A percentile compares a stretch with the other conserved stretches of the same genome.
These are phyloP conservation scores for Brachionus rubens DNA, from an alignment of 1,140 invertebrate genomes.

Conservation along the genomic window DNA sequence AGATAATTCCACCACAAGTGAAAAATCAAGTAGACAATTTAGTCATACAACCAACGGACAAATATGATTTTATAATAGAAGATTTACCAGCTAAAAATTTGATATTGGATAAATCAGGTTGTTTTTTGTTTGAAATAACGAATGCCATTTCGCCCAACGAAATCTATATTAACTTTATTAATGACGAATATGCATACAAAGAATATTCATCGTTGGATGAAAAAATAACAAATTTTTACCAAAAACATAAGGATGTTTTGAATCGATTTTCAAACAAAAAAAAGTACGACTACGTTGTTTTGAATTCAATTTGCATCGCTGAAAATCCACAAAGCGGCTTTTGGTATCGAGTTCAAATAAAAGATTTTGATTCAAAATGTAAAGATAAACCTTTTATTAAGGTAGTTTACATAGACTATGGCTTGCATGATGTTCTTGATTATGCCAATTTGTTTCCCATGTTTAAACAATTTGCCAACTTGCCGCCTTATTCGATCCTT, in stretches of 20 bases:
- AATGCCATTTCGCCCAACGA: not conserved
- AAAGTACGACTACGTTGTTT: not conserved
- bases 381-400: not conserved
- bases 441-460: not conserved
- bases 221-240: not conserved
- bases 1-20: no score
- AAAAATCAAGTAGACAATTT: not conserved
- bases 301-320: not conserved
- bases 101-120: not conserved
- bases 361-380: not conserved
- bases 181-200: not conserved
- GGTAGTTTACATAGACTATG: slow-evolving; percentile 18
- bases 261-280: not conserved
- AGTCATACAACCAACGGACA: not conserved
- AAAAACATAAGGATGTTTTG: not conserved
- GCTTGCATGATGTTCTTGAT: not conserved
- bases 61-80: not conserved
- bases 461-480: not conserved
- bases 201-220: not conserved
- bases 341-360: not conserved
- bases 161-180: not conserved
- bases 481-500: not conserved
- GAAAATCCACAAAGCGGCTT: not conserved
- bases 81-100: not conserved
- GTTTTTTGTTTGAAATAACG: slow-evolving; percentile 3